Evolutionary conservation across 1,140 invertebrate species (phyloP), one percentile per base, ranked within the genome.

Genomic region (Brachionus paranguensis): DNA sequence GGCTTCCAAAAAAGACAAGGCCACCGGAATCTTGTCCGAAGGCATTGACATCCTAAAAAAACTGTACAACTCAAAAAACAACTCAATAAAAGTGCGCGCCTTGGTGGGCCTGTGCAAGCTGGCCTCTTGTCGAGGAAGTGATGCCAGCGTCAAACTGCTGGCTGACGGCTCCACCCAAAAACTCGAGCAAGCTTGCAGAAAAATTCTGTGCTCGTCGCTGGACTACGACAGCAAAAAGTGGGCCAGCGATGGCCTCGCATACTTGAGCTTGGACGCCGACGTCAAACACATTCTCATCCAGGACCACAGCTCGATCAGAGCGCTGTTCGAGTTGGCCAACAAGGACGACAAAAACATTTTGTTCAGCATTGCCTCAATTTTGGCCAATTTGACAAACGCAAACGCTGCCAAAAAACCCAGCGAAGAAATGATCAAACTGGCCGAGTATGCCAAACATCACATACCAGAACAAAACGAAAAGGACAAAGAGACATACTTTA

Each of bases 361-460:
- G 70, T 60, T 78, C 83, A 37, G 55, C 60, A 84, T 65, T 27
- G 33, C 81, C 27, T 84, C 95, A 3, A 95, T 96, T 12, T 92
- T 99, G 84, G 96, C 99, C 0, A 99, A 99, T 89, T 89, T 99
- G 4, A 95, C 95, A 86, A 99, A 99, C 90, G 95, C 96, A 5
- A 99, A 99, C 87, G 97, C 99, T 84, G 98, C 98, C 89, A 95
- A 98, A 89, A 97, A 99, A 89, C 90, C 99, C 0, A 92, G 96
- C 86, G 96, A 97, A 5, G 98, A 99, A 91, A 93, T 99, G 93
- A 86, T 98, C 5, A 96, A 99, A 89, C 89, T 99, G 78, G 98
- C 98, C 0, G 98, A 99, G 89, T 99, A 98, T 90, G 95, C 98
- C 0, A 99, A 99, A 89, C 97, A 99, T 88, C 97, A 99, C 89